Conservation (phyloP, 1,140 invertebrate genomes). For the Drosophila varians region DNA sequence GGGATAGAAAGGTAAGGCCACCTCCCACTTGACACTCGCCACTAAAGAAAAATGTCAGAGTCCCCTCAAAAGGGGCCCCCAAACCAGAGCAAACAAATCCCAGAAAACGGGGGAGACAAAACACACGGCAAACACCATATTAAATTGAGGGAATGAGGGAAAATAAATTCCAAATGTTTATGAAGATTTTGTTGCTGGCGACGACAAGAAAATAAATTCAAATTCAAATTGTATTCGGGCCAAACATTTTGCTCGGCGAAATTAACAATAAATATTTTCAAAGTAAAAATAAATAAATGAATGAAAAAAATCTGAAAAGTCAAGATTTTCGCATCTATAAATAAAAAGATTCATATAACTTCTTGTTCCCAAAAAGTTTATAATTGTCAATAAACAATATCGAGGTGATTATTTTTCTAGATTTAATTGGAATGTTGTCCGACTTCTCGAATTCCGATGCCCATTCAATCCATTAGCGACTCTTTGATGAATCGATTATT, state of each 20-base stretch:
- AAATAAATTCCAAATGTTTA: constrained; percentile 71
- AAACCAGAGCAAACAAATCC: constrained; percentile 37
- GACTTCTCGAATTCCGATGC: not conserved
- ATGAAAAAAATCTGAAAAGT: constrained; percentile 23
- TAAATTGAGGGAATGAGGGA: constrained; percentile 23
- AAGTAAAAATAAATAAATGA: constrained; percentile 7
- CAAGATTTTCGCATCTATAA: constrained; percentile 1
- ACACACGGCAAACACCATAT: constrained; percentile 25
- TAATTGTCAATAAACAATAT: not conserved
- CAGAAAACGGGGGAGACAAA: not conserved
- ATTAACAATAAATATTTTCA: constrained; percentile 28
- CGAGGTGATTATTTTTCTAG: not conserved
- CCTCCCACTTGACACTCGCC: not conserved
- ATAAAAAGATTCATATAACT: not conserved
- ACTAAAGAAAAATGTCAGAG: constrained; percentile 36
- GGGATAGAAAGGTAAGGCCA: constrained; percentile 4
- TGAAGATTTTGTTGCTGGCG: constrained; percentile 38
- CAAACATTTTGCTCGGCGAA: constrained; percentile 7
- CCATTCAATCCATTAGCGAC: constrained; percentile 40
- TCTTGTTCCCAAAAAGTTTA: not conserved
- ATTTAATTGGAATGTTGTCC: constrained; percentile 6
- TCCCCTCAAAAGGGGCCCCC: constrained; percentile 2
- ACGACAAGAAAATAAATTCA: constrained; percentile 61
- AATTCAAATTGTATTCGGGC: constrained; percentile 53
- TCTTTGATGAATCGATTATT: constrained; percentile 45